Evolutionary conservation across 2,888 invertebrate species (phyloP).

Genomic region (Latrodectus hesperus): DNA sequence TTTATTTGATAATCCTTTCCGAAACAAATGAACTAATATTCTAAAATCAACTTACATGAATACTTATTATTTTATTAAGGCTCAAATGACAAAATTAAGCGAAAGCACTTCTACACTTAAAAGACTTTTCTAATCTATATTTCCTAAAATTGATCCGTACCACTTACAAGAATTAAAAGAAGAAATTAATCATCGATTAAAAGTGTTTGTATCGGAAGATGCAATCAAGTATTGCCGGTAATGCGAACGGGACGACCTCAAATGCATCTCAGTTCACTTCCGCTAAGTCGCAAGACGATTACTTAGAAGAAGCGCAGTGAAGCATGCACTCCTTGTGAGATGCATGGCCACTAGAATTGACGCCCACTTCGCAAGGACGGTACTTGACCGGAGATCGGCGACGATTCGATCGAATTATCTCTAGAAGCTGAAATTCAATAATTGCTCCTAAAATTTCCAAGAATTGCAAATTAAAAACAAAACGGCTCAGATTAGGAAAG

Average conservation of each 20-base stretch:
- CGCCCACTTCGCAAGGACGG: constrained; percentile 9
- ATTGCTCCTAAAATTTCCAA: no score
- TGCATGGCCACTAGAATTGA: constrained; percentile 9
- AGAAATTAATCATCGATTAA: not conserved
- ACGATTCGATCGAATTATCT: no score
- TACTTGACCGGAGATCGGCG: constrained; percentile 26
- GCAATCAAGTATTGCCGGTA: constrained; percentile 19
- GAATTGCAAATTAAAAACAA: no score
- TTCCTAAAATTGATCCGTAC: not conserved
- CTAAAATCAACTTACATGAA: no score
- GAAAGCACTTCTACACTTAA: no score
- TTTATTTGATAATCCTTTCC: not conserved
- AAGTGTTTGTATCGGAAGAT: constrained; percentile 14
- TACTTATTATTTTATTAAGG: no score
- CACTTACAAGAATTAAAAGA: constrained; percentile 5
- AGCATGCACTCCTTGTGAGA: constrained; percentile 22
- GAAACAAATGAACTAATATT: no score
- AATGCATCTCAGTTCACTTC: constrained; percentile 45
- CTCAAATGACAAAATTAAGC: no score
- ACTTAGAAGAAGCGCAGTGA: constrained; percentile 38
- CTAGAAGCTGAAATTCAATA: no score
- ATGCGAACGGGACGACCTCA: constrained; percentile 63
- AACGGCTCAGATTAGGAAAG: no score
- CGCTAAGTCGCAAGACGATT: constrained; percentile 43
- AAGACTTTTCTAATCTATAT: not conserved